Conservation (phyloP, 2,888 invertebrate genomes). For the Thymelicus acteon region DNA sequence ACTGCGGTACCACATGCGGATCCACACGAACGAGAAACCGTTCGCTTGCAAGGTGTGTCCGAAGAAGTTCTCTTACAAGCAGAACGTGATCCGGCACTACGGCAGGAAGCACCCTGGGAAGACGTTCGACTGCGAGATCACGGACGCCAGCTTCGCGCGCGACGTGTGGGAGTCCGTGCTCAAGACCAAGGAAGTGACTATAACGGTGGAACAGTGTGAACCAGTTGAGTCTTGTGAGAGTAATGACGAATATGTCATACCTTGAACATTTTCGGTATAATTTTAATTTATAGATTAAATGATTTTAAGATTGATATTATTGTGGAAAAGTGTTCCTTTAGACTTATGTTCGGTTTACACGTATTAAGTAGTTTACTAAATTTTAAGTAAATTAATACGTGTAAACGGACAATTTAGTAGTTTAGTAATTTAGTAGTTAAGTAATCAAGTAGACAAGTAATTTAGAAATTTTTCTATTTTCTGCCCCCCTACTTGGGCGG, state of each 20-base stretch:
- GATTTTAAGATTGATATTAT: background rate
- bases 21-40: slow-evolving; percentile 61
- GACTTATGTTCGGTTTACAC: no score
- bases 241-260: slow-evolving; percentile 18
- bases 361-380: no score
- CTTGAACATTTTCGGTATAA: background rate
- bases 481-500: no score
- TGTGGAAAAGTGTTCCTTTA: background rate
- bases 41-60: slow-evolving; percentile 62
- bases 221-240: background rate
- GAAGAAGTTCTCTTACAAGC: slow-evolving; percentile 66
- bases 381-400: no score
- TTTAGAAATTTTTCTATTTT: no score
- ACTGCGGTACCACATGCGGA: slow-evolving; percentile 67
- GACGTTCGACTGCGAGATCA: slow-evolving; percentile 55
- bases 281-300: background rate
- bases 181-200: slow-evolving; percentile 39
- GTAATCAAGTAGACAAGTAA: no score
- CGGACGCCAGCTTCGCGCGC: slow-evolving; percentile 64
- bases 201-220: background rate
- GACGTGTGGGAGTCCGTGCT: slow-evolving; percentile 61
- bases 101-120: slow-evolving; percentile 63
- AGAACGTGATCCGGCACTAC: slow-evolving; percentile 67
- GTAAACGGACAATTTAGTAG: no score
- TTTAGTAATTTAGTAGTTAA: no score